Base-by-base conservation (phyloP, 2,113 vertebrate species). In the Scolopax mira region DNA sequence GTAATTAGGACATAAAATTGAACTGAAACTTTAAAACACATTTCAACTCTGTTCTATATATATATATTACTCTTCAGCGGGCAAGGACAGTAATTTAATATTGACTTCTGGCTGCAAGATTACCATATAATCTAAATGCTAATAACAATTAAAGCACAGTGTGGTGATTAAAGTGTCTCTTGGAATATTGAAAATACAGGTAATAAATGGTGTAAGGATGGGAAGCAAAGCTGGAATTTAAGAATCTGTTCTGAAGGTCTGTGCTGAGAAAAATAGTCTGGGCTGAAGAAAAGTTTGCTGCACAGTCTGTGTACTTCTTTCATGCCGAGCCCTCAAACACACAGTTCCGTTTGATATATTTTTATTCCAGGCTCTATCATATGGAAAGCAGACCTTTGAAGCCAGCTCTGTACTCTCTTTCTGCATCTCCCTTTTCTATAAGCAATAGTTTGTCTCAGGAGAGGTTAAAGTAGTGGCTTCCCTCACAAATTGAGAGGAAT, bases 1-100 rank as follows among this genome's bases (percentile, higher is more conserved):
- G 86, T 97, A 96, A 97, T 97, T 97, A 93, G 96, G 83, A 96
- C 96, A 96, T 96, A 97, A 97, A 97, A 96, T 69, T 94, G 95
- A 93, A 72, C 94, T 81, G 94, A 92, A 96, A 93, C 80, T 96
- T 96, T 85, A 84, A 78, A 91, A 75, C 46, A 75, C 88, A 66
- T 96, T 93, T 92, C 95, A 84, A n/a, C 51, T 94, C 91, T 72
- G 14, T 73, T 92, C 69, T 64, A 52, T 55, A 71, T 71, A 41
- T 67, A 89, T 71, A 42, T 67, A 89, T 81, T 35, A 18, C 75
- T 87, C 46, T 62, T 84, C 46, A 79, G 84, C 11, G 8, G 77
- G 94, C 89, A 95, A 95, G 92, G 94, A 61, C 91, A 96, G 86
- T 97, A 97, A 97, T 97, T 97, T 96, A 94, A 97, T 97, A 95